These are phyloP conservation scores for Agrypnus murinus DNA, from an alignment of 2,888 invertebrate genomes.

Conservation along the genomic window DNA sequence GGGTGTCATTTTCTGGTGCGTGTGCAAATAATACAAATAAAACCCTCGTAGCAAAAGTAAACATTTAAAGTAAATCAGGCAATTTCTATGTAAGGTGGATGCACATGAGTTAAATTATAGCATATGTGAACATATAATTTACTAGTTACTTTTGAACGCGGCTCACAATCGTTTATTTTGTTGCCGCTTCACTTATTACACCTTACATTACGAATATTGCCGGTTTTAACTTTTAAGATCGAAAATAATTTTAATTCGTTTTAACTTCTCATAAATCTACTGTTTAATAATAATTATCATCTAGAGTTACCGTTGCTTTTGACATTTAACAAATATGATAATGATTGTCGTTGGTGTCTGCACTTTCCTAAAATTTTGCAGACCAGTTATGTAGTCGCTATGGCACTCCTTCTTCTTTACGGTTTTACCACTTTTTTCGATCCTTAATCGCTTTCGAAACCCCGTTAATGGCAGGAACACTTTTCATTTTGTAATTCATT, in stretches of 20 bases:
- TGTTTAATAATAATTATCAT: conserved; percentile 20
- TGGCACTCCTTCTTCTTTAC: conserved; percentile 21
- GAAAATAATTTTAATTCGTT: conserved; percentile 16
- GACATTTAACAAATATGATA: conserved; percentile 29
- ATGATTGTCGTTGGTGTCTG: conserved; percentile 26
- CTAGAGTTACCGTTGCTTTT: conserved; percentile 21
- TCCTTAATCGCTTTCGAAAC: conserved; percentile 14
- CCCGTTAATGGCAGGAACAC: conserved; percentile 7
- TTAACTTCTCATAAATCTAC: conserved; percentile 21
- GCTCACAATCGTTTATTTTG: conserved; percentile 32
- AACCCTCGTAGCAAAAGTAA: conserved; percentile 24
- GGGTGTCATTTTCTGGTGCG: conserved; percentile 1
- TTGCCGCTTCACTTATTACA: conserved; percentile 28
- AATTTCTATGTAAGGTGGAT: conserved; percentile 46
- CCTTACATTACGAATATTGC: conserved; percentile 34
- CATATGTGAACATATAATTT: conserved; percentile 49
- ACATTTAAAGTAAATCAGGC: conserved; percentile 40
- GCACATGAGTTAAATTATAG: conserved; percentile 46
- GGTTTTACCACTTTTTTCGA: conserved; percentile 11
- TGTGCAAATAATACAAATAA: conserved; percentile 1
- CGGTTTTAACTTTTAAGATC: conserved; percentile 8
- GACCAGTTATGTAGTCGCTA: conserved; percentile 9
- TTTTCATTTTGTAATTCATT: conserved; percentile 27
- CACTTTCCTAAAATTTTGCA: conserved; percentile 23
- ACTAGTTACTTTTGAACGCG: conserved; percentile 39